Conservation (phyloP, 1,140 invertebrate genomes). For the Trichomalopsis sarcophagae region DNA sequence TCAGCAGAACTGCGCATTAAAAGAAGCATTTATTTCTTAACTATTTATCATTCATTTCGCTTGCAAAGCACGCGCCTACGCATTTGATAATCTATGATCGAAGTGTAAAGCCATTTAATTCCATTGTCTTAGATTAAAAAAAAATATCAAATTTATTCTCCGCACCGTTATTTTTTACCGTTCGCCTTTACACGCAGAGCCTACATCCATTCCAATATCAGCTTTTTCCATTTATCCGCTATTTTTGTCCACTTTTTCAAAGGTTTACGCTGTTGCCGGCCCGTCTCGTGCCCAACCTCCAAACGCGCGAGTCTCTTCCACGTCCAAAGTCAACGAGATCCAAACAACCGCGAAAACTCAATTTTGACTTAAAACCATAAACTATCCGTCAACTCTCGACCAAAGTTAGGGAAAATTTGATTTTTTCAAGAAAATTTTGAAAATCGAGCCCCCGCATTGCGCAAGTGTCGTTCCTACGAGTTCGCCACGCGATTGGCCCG, state of each 20-base stretch:
- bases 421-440: neutral
- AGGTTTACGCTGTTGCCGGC: conserved; percentile 28
- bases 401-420: neutral
- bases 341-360: too few species aligned
- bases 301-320: neutral
- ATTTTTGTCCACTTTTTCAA: conserved; percentile 42
- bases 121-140: neutral
- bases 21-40: conserved; percentile 26
- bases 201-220: too few species aligned
- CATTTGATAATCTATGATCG: neutral
- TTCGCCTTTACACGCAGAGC: neutral
- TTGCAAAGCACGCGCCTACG: neutral
- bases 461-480: conserved; percentile 8
- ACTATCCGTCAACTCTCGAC: too few species aligned
- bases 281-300: neutral
- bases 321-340: too few species aligned
- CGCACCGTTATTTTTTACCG: neutral
- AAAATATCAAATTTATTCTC: neutral
- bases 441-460: neutral
- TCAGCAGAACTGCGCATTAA: neutral
- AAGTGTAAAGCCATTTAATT: neutral
- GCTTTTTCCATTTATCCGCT: neutral
- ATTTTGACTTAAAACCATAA: too few species aligned
- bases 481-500: neutral
- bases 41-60: neutral